Base-by-base conservation (phyloP, 2,888 invertebrate species). In the Calameuta pallipes region DNA sequence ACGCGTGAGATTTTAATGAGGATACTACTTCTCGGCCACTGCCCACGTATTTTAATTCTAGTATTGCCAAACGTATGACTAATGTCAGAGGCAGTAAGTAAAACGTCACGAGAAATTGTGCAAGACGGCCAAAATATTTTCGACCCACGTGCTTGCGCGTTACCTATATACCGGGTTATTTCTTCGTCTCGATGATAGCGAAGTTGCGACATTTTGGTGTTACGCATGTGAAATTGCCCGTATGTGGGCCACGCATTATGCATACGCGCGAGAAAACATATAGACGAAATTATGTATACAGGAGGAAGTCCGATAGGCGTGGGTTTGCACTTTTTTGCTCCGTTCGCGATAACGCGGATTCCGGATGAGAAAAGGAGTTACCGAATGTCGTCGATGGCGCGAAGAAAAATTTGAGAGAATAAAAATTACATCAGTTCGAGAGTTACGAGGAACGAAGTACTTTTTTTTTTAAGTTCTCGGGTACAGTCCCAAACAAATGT, bases 111-210 rank as follows among this genome's bases (percentile, higher is more conserved):
- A 56, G 23, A 23, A 71, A 71, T 71, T 71, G 71, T 30, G 74
- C 37, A 74, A 74, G 36, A 23, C 36, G 74, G 37, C 74, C 74
- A 74, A 74, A 74, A 74, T 74, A 30, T 23, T 35, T n/a, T 33
- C 74, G 74, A 23, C 74, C 74, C 74, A 74, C 74, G 36, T 74
- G 36, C 4, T 31, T 34, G 71, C 71, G 71, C 71, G 15, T 71
- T 71, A 34, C 71, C 23, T 56, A 23, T 33, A 71, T 34, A 11
- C 15, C 71, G 31, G 33, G 12, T n/a, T 15, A n/a, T 74, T 34
- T n/a, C 36, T 23, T 30, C n/a, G 37, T 30, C 13, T 12, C 70
- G 36, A 34, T 35, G 23, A 33, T 15, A 33, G 37, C 0, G 36
- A 30, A 35, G 74, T 74, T 36, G 74, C 30, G 74, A 36, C 71